Base-by-base conservation (phyloP, 2,797 vertebrate genomes). In the Rhynchonycteris naso region DNA sequence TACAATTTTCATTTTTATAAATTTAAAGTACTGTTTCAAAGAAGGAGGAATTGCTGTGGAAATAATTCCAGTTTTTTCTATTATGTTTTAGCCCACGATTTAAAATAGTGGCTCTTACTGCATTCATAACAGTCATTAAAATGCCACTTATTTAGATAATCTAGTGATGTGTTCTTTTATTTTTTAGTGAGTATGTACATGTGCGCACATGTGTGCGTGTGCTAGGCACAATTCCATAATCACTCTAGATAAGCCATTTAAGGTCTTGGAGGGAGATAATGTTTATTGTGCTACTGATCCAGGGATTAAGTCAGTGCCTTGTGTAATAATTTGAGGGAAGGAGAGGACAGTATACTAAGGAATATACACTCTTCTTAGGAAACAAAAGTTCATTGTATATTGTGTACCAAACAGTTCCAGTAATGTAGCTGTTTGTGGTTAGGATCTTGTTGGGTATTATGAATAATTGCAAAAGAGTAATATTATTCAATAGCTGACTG, bases 1-100 rank as follows among this genome's bases (percentile, higher is more conserved):
- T 91, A 24, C n/a, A 71, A 47, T 86, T 90, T 94, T 96, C 24
- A 35, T 83, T 88, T 92, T 87, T 72, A 71, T 83, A 65, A 66
- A 26, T 88, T 72, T 84, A 58, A 52, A 78, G 35, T 90, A 21
- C 24, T 28, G 59, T 89, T 91, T 95, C 26, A 85, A 52, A 63
- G 61, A 82, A 76, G 24, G 33, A 24, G 59, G 7, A 52, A 47
- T 89, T 80, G 59, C 30, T 89, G 21, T 89, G 79, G 50, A 80
- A 68, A 61, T 72, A 66, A 59, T 61, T 33, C 5, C 19, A 52
- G 33, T 59, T 18, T 15, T 52, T 72, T n/a, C 38, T 82, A 21
- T 66, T 76, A 18, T 18, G 22, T 30, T 47, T 63, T 56, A 79
- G 63, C 35, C 50, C n/a, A 52, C 68, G 63, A 6, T 74, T 72